These are phyloP conservation scores for Nannospalax galili DNA, from an alignment of 2,113 vertebrate genomes.

Conservation along the genomic window DNA sequence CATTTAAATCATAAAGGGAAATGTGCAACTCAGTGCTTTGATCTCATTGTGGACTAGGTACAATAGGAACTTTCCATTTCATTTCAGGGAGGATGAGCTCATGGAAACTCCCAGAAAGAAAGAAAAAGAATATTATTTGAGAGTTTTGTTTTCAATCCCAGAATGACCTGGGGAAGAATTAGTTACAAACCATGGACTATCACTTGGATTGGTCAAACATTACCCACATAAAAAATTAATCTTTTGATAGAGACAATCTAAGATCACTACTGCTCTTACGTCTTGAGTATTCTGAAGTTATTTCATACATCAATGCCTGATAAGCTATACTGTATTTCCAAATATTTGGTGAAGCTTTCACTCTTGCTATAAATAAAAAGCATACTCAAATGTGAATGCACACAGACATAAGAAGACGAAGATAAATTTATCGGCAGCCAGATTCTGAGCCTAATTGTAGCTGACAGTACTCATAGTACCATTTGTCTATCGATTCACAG, in stretches of 20 bases:
- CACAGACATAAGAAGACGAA: neutral
- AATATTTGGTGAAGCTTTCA: neutral
- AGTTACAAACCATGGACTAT: neutral
- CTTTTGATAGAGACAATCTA: neutral
- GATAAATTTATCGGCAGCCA: no score
- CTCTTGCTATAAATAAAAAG: neutral
- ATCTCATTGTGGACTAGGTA: neutral
- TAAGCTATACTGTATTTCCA: neutral
- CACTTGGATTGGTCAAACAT: neutral
- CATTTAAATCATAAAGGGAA: conserved; percentile 37
- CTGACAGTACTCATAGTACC: neutral
- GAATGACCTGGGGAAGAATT: neutral
- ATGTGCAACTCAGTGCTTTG: neutral
- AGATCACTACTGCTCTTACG: neutral
- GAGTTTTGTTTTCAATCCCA: neutral
- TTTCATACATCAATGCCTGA: neutral
- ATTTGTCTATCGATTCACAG: neutral
- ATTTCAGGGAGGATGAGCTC: neutral
- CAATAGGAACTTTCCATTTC: neutral
- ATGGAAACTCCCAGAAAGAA: neutral
- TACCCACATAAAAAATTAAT: neutral
- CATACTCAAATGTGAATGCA: neutral
- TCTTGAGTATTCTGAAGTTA: neutral
- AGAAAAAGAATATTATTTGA: neutral
- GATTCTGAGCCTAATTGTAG: neutral